A percentile compares a stretch with the other conserved stretches of the same genome.
Evolutionary conservation across 2,113 vertebrate species (phyloP).

Genomic region (Atherinomorus stipes): DNA sequence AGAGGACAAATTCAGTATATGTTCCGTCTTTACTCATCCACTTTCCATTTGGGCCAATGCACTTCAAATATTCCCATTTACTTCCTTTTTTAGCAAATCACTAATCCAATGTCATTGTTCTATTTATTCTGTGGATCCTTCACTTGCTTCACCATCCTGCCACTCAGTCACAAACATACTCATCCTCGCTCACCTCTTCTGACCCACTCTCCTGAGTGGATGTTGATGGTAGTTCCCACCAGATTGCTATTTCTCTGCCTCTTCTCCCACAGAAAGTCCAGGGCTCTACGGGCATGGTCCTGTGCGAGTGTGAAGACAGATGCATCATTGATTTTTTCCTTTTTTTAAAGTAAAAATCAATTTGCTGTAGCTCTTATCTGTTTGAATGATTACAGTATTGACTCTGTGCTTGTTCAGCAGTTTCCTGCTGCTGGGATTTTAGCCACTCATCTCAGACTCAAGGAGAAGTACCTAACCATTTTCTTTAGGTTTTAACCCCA

Average conservation of each 20-base stretch:
- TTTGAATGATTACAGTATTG: constrained; percentile 27
- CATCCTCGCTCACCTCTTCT: constrained; percentile 74
- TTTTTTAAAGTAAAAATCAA: constrained; percentile 20
- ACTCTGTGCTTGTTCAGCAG: constrained; percentile 41
- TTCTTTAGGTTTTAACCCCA: too few species aligned
- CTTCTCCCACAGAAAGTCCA: constrained; percentile 99
- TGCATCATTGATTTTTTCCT: constrained; percentile 36
- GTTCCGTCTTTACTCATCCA: neutral
- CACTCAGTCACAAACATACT: neutral
- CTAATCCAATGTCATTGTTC: neutral
- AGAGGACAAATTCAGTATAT: neutral
- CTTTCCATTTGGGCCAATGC: neutral
- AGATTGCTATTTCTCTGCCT: constrained; percentile 98
- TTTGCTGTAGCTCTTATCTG: constrained; percentile 26
- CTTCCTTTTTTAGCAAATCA: neutral
- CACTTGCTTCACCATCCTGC: neutral
- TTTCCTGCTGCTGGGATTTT: constrained; percentile 28
- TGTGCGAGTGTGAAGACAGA: constrained; percentile 57
- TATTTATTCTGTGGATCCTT: neutral
- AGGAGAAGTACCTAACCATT: neutral
- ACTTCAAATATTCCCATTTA: neutral
- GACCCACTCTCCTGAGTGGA: constrained; percentile 98
- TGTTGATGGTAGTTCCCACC: constrained; percentile 98
- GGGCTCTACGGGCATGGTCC: constrained; percentile 93
- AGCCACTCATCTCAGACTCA: neutral